Conservation (phyloP, 2,888 invertebrate species). For the Dynastes grantii region DNA sequence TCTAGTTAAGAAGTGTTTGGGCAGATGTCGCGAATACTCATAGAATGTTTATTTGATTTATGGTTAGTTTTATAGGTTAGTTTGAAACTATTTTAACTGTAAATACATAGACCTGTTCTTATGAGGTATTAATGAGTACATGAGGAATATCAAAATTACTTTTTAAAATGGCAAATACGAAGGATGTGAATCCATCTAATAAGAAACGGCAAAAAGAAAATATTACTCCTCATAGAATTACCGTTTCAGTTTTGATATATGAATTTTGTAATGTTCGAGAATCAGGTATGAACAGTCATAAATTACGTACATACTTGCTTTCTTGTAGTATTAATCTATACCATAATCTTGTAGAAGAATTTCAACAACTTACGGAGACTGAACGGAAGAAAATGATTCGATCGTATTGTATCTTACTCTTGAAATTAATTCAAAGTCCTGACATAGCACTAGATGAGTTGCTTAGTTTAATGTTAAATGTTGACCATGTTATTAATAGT, state of each 20-base stretch:
- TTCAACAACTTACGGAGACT: conserved; percentile 67
- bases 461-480: conserved; percentile 74
- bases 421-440: conserved; percentile 87
- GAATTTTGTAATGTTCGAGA: conserved; percentile 80
- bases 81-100: too few relatives aligned
- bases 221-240: conserved; percentile 86
- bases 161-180: conserved; percentile 25
- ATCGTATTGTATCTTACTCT: conserved; percentile 85
- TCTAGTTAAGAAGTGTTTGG: too few relatives aligned
- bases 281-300: conserved; percentile 66
- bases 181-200: conserved; percentile 16
- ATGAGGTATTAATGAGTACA: too few relatives aligned
- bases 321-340: conserved; percentile 32
- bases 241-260: conserved; percentile 83
- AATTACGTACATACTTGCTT: background rate
- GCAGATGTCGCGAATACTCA: too few relatives aligned
- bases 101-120: too few relatives aligned
- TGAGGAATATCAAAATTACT: background rate
- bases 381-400: conserved; percentile 66
- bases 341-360: conserved; percentile 71
- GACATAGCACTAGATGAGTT: conserved; percentile 83
- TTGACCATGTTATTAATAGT: conserved; percentile 55
- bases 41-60: too few relatives aligned
- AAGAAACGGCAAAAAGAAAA: conserved; percentile 69
- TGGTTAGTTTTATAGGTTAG: too few relatives aligned